Evolutionary conservation across 2,113 vertebrate species (phyloP), one percentile per base, ranked within the genome.

Genomic region (Anarrhichthys ocellatus): DNA sequence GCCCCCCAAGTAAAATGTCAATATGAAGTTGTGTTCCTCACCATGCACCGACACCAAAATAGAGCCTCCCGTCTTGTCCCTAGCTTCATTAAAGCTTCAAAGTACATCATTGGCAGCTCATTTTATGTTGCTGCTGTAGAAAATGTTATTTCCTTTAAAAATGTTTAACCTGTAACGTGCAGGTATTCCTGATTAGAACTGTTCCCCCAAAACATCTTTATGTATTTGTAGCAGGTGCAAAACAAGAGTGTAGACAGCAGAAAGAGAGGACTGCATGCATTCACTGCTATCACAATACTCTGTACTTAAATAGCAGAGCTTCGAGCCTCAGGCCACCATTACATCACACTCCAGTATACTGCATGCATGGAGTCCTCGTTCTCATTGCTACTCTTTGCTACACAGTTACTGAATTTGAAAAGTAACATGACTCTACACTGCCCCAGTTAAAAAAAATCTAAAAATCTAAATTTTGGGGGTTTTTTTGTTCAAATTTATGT

Each of bases 251-350:
- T 44, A 62, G 44, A 42, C 4, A 63, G 64, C 27, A 56, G 69
- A 42, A 46, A 66, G 40, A 18, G 9, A 48, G 24, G 42, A 34
- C 69, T 76, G 36, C 2, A 13, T 76, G 73, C 78, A 71, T 58
- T 73, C 58, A 70, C 20, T 58, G 50, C 61, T 50, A 65, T 52
- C 46, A 65, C 52, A 78, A 65, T 20, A 48, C 46, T 71, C 15
- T 62, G 73, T 66, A 65, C 42, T 72, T 71, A 54, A 75, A 78
- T 46, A 87, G 64, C 46, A 81, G 56, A 71, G 68, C 27, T 59
- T 20, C 18, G 22, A 77, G 67, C 83, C 65, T 48, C 42, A 62
- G 84, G 87, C 65, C 34, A 18, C 40, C 59, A 68, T 86, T 83
- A 66, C 69, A 63, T 81, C 80, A 81, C 48, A 81, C 54, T 83